Evolutionary conservation across 2,888 invertebrate genomes (phyloP).

Genomic region (Drosophila paucipuncta): DNA sequence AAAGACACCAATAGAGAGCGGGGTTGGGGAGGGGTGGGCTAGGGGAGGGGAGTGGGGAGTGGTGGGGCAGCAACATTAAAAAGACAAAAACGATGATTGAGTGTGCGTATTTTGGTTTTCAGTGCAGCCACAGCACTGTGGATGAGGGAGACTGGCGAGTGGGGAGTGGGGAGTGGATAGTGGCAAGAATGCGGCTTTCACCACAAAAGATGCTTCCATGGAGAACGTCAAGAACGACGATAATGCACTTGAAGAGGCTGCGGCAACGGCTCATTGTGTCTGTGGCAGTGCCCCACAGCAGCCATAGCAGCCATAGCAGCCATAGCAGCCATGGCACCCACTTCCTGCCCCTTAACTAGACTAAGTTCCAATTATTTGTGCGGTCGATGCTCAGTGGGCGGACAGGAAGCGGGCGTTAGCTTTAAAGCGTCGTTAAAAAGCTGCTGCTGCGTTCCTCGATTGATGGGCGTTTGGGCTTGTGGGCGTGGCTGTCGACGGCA

Average conservation of each 20-base stretch:
- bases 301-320: not conserved
- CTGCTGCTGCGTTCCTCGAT: slow-evolving; percentile 12
- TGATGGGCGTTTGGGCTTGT: slow-evolving; percentile 17
- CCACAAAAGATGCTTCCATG: slow-evolving; percentile 68
- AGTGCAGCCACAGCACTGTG: slow-evolving; percentile 55
- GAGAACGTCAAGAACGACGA: slow-evolving; percentile 69
- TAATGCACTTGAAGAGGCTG: slow-evolving; percentile 78
- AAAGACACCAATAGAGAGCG: not conserved
- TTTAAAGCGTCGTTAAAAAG: slow-evolving; percentile 52
- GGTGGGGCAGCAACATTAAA: slow-evolving; percentile 52
- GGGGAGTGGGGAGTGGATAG: not conserved
- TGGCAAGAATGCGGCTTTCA: slow-evolving; percentile 42
- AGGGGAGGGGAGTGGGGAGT: not conserved
- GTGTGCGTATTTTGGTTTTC: slow-evolving; percentile 78
- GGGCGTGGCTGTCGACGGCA: slow-evolving; percentile 62
- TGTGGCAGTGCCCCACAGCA: slow-evolving; percentile 33
- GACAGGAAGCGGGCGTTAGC: slow-evolving; percentile 31
- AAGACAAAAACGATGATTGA: slow-evolving; percentile 81
- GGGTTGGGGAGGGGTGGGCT: not conserved
- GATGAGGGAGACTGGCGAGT: not conserved
- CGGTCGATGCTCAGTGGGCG: slow-evolving; percentile 71
- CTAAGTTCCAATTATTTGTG: slow-evolving; percentile 80
- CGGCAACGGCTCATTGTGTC: slow-evolving; percentile 75
- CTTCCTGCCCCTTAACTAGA: slow-evolving; percentile 54
- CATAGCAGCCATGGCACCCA: not conserved